Evolutionary conservation across 2,888 invertebrate genomes (phyloP).

Genomic region (Xanthia icteritia): DNA sequence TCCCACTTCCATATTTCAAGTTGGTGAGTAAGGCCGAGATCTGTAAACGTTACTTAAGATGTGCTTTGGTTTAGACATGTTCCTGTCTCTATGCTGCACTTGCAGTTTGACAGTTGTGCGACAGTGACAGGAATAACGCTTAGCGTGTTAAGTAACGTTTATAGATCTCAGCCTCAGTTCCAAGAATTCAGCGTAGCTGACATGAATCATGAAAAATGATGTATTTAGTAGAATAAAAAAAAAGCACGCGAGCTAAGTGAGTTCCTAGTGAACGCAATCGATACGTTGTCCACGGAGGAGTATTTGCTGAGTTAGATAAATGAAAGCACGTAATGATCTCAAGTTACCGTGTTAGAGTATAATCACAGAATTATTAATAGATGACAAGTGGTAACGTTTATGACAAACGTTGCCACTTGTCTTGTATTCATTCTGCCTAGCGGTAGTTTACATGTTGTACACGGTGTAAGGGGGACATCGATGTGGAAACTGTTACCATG

Average conservation of each 20-base stretch:
- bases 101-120: neutral
- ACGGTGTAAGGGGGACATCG: too few species aligned
- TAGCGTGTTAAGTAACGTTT: neutral
- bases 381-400: neutral
- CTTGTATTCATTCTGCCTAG: constrained; percentile 1
- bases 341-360: constrained; percentile 5
- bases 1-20: constrained; percentile 74
- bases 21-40: neutral
- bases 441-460: neutral
- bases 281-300: neutral
- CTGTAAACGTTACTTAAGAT: neutral
- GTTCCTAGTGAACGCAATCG: neutral
- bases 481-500: too few species aligned
- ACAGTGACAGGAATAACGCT: neutral
- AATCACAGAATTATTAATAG: constrained; percentile 12
- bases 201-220: neutral
- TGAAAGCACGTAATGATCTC: neutral
- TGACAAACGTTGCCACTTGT: neutral
- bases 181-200: neutral
- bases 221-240: neutral
- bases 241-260: neutral
- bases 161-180: neutral
- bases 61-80: neutral
- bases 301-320: neutral
- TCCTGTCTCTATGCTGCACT: neutral